These are phyloP conservation scores for Australoheros scitulus DNA, from an alignment of 2,113 vertebrate genomes.

Conservation along the genomic window DNA sequence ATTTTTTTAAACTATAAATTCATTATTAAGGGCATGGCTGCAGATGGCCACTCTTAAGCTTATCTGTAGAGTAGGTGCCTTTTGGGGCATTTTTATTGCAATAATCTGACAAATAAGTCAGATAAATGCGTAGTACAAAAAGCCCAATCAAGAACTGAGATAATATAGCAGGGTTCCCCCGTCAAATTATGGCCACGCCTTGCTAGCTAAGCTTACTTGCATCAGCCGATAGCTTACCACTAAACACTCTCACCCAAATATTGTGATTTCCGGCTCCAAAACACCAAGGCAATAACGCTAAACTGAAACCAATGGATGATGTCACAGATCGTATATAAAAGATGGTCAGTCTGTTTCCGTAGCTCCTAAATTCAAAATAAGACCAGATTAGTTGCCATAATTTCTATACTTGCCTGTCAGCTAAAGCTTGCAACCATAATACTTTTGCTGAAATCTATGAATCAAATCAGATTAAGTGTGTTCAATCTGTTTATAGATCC, in stretches of 20 bases:
- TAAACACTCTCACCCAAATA: not conserved
- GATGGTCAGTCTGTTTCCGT: accelerated
- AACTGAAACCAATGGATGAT: not conserved
- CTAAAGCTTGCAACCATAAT: not conserved
- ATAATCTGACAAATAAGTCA: too few species aligned
- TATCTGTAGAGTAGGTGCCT: too few species aligned
- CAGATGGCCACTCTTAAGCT: too few species aligned
- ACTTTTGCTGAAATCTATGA: not conserved
- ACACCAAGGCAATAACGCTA: not conserved
- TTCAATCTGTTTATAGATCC: not conserved
- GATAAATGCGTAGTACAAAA: not conserved
- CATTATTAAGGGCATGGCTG: too few species aligned
- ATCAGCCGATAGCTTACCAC: not conserved
- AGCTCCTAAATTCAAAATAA: not conserved
- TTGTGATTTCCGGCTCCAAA: not conserved
- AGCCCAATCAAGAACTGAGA: not conserved
- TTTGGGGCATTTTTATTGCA: accelerated
- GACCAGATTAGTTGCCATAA: not conserved
- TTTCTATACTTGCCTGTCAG: not conserved
- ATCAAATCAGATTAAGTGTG: not conserved
- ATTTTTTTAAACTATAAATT: not conserved
- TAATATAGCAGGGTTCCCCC: accelerated
- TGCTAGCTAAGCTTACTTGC: accelerated
- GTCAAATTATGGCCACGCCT: not conserved
- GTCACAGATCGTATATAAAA: too few species aligned